Evolutionary conservation across 2,888 invertebrate genomes (phyloP).

Genomic region (Keiferia lycopersicella): DNA sequence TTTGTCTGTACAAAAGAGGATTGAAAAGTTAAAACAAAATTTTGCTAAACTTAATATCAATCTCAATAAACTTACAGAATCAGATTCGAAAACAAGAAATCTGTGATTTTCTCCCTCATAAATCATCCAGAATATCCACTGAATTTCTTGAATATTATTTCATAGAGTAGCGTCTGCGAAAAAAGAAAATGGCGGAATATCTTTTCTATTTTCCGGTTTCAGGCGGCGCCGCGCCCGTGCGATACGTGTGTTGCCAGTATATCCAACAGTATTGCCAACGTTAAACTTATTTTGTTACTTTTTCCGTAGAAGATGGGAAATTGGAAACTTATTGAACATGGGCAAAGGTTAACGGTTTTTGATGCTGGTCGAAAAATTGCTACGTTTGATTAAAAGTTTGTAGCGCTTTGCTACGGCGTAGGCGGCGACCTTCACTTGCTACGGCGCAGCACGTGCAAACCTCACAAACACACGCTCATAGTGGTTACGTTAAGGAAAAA

Average conservation of each 20-base stretch:
- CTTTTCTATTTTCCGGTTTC: slow-evolving; percentile 41
- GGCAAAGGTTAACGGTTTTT: neutral
- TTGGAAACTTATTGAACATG: neutral
- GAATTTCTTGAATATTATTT: slow-evolving; percentile 29
- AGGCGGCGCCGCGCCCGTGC: slow-evolving; percentile 34
- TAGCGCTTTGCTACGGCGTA: slow-evolving; percentile 2
- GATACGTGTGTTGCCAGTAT: slow-evolving; percentile 6
- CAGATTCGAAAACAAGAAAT: neutral
- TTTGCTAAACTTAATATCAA: neutral
- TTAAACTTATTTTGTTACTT: slow-evolving; percentile 10
- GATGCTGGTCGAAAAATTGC: neutral
- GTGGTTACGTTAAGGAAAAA: neutral
- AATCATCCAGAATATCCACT: slow-evolving; percentile 28
- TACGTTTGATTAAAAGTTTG: neutral
- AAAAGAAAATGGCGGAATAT: slow-evolving; percentile 46
- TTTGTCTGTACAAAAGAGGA: no score
- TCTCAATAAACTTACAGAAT: neutral
- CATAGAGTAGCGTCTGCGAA: slow-evolving; percentile 35
- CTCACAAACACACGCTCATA: neutral
- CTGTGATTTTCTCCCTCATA: slow-evolving; percentile 1
- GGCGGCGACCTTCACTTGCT: neutral
- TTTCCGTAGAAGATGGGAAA: neutral
- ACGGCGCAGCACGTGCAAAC: neutral
- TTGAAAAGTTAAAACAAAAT: no score
- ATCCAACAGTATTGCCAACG: no score